Conservation (phyloP, 1,140 invertebrate genomes). For the Drosophila paulistorum region DNA sequence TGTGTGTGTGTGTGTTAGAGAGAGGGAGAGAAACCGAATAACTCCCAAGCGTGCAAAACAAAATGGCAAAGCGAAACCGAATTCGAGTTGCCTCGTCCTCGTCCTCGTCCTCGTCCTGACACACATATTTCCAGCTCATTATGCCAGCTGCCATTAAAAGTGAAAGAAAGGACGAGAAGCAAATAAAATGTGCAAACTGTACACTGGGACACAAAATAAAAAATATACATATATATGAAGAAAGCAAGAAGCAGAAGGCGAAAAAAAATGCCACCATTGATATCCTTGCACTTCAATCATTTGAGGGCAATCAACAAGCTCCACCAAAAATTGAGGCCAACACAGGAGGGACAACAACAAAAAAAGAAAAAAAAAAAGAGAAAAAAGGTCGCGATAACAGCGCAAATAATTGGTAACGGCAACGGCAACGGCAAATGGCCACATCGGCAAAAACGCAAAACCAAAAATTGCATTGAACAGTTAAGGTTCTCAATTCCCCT, state of each 20-base stretch:
- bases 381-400: conserved; percentile 76
- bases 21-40: not conserved
- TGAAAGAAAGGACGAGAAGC: conserved; percentile 53
- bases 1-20: not conserved
- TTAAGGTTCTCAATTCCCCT: conserved; percentile 45
- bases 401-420: conserved; percentile 69
- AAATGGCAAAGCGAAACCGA: conserved; percentile 40
- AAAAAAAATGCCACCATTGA: conserved; percentile 14
- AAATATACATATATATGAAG: not conserved
- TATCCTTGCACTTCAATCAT: conserved; percentile 72
- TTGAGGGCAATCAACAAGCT: conserved; percentile 60
- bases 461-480: conserved; percentile 67
- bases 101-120: conserved; percentile 23
- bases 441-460: conserved; percentile 15
- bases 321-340: conserved; percentile 65
- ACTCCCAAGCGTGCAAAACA: conserved; percentile 63
- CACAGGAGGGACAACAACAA: conserved; percentile 20
- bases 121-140: conserved; percentile 66
- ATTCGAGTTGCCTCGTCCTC: conserved; percentile 20
- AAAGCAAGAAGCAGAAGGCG: not conserved
- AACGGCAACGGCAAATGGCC: conserved; percentile 35
- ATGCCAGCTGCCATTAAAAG: conserved; percentile 73
- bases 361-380: too few relatives aligned
- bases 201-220: conserved; percentile 41
- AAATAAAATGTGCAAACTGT: not conserved